These are phyloP conservation scores for Silurus aristotelis DNA, from an alignment of 2,797 vertebrate species.

Conservation along the genomic window DNA sequence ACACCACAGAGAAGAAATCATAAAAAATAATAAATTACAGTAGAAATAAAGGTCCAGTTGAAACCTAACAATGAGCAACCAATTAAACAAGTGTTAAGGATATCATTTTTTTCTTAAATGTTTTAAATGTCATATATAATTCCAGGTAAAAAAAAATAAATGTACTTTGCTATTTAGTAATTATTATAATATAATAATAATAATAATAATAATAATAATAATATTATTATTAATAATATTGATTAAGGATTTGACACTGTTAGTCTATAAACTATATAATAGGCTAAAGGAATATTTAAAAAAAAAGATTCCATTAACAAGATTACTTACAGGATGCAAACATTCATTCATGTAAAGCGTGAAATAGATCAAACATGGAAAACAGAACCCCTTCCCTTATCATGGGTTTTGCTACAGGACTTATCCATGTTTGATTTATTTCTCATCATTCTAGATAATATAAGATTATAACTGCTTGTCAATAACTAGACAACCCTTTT, in stretches of 20 bases:
- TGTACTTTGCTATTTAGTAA: background rate
- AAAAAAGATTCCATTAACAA: background rate
- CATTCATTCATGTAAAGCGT: background rate
- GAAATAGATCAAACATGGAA: background rate
- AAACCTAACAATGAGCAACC: background rate
- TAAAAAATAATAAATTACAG: background rate
- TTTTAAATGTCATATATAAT: background rate
- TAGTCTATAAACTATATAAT: background rate
- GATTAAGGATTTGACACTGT: background rate
- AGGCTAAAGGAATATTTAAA: background rate
- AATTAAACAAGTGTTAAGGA: background rate
- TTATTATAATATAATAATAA: background rate
- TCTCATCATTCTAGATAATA: background rate
- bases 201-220: too few relatives aligned
- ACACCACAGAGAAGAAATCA: background rate
- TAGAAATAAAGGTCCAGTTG: background rate
- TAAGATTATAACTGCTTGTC: background rate
- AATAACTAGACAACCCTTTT: background rate
- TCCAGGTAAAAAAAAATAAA: background rate
- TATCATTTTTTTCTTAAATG: background rate
- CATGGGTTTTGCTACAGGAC: background rate
- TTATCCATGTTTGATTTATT: background rate
- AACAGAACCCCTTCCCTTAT: background rate
- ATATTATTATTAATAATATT: too few relatives aligned
- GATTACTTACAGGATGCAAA: background rate